Conservation (phyloP, 1,140 invertebrate species). For the Tribolium madens region DNA sequence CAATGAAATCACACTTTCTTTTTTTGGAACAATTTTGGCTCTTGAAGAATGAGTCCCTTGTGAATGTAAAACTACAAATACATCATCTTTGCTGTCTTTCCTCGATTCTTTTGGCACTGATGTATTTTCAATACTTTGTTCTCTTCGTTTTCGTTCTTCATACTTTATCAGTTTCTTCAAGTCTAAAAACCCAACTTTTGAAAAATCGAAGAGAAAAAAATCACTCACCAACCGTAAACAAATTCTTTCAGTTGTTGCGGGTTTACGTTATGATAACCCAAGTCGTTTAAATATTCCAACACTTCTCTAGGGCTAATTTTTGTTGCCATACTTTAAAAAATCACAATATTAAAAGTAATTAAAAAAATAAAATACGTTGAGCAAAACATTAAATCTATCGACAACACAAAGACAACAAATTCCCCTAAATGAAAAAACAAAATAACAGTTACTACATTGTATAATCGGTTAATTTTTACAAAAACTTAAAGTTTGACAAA, state of each 20-base stretch:
- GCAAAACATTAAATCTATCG: no score
- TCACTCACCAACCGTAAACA: constrained; percentile 64
- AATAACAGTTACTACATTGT: no score
- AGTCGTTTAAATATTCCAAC: constrained; percentile 67
- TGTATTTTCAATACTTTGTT: constrained; percentile 30
- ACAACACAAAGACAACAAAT: no score
- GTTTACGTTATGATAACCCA: constrained; percentile 68
- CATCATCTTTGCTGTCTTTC: constrained; percentile 3
- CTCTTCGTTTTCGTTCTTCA: constrained; percentile 61
- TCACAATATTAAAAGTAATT: no score
- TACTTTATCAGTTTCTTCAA: constrained; percentile 71
- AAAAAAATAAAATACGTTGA: constrained; percentile 20
- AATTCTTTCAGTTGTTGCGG: constrained; percentile 69
- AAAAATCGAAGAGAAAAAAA: constrained; percentile 6
- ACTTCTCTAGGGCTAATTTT: constrained; percentile 67
- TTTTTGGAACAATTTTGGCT: constrained; percentile 39
- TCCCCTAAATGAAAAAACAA: no score
- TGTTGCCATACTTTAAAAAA: constrained; percentile 55
- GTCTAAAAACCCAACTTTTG: constrained; percentile 64
- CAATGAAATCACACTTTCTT: constrained; percentile 36
- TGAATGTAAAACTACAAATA: constrained; percentile 49
- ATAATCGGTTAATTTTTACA: no score
- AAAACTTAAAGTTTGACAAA: no score
- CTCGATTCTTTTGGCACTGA: not conserved
- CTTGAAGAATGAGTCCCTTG: constrained; percentile 46